Evolutionary conservation across 2,888 invertebrate species (phyloP), one percentile per base, ranked within the genome.

Genomic region (Monopis laevigella): DNA sequence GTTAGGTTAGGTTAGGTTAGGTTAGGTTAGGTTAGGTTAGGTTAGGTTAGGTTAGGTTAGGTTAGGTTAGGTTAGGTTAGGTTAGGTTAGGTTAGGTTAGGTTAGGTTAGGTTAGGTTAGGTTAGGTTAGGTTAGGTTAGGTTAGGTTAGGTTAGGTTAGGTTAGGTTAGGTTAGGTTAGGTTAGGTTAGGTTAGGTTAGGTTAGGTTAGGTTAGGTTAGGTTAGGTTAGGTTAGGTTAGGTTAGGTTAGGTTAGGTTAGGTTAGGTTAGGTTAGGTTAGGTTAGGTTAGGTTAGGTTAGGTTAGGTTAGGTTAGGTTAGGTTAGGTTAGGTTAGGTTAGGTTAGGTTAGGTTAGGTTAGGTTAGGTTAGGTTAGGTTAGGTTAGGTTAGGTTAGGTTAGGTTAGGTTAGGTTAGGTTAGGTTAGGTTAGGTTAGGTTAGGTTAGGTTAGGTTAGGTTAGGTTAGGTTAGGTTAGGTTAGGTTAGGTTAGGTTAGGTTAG

Each of bases 21-120:
- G 42, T 42, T 39, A 39, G 42, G 42, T 42, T 39, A 39, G 42
- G 42, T 39, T 39, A 32, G 42, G 42, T 42, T 30, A 39, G 24
- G 24, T 21, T 21, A 21, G 24, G 24, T 21, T 21, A 21, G 24
- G 24, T 21, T 21, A 21, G 24, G 24, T 21, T 21, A n/a, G 38
- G 42, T 42, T 38, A 42, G 42, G 36, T 38, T 42, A 36, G 36
- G 42, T 30, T 38, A 42, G 42, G 38, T 36, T 38, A 36, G 36
- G 42, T 42, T 42, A 42, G 42, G 42, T 42, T 42, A 42, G 42
- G 42, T 42, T 42, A 42, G 42, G 42, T 42, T 42, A 42, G 42
- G 42, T 42, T 42, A 42, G 43, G 41, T 41, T 41, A 41, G 41
- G 41, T 41, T 41, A 41, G 41, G 41, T 41, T 41, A 41, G 41